Conservation (phyloP, 1,140 invertebrate species). For the Lepidurus apus region DNA sequence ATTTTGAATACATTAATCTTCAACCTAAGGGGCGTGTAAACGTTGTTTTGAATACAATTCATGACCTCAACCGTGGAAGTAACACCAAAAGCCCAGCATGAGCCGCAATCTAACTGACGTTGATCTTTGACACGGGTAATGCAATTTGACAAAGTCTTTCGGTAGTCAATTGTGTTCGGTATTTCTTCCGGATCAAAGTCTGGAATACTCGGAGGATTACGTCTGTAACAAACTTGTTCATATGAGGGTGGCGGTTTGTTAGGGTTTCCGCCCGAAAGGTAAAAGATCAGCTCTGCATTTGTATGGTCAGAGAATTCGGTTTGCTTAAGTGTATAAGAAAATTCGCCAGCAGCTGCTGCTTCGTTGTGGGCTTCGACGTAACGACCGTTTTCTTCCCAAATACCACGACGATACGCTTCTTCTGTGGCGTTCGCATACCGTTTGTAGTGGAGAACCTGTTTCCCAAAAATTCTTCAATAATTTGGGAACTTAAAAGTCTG, state of each 20-base stretch:
- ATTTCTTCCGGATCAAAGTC: background rate
- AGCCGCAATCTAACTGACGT: slow-evolving; percentile 43
- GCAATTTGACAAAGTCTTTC: slow-evolving; percentile 20
- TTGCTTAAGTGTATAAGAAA: slow-evolving; percentile 15
- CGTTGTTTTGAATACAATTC: slow-evolving; percentile 36
- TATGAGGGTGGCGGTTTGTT: background rate
- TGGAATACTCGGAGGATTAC: background rate
- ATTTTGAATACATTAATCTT: background rate
- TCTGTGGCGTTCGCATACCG: slow-evolving; percentile 19
- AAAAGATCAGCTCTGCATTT: background rate
- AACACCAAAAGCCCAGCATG: slow-evolving; percentile 46
- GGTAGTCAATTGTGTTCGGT: background rate
- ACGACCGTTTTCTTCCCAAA: slow-evolving; percentile 23
- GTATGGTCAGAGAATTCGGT: slow-evolving; percentile 29
- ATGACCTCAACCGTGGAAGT: slow-evolving; percentile 38
- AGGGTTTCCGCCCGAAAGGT: background rate
- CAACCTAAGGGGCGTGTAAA: slow-evolving; percentile 42
- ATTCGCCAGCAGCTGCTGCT: background rate
- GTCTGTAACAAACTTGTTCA: background rate
- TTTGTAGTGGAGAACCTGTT: slow-evolving; percentile 42
- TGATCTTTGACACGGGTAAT: slow-evolving; percentile 48
- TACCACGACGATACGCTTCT: slow-evolving; percentile 28
- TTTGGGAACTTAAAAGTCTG: background rate
- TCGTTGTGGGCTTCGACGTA: slow-evolving; percentile 28
- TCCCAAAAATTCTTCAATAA: background rate